Evolutionary conservation across 2,888 invertebrate genomes (phyloP).

Genomic region (Chirona hameri): DNA sequence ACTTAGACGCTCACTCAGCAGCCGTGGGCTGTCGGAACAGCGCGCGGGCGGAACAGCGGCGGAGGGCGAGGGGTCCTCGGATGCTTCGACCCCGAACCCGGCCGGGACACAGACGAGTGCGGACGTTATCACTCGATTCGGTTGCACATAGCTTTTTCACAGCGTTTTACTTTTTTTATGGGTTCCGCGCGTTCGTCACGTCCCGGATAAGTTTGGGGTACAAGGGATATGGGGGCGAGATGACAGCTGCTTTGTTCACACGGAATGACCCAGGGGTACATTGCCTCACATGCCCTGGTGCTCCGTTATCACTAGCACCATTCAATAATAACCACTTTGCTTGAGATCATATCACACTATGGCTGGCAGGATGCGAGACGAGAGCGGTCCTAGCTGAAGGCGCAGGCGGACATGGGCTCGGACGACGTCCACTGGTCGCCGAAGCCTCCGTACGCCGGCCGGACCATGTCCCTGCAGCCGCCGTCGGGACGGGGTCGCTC

Average conservation of each 20-base stretch:
- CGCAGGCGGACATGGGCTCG: not conserved
- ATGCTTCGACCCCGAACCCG: not conserved
- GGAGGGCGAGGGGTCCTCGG: constrained; percentile 5
- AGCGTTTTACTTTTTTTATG: constrained; percentile 11
- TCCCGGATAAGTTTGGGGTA: not conserved
- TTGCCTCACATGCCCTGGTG: constrained; percentile 7
- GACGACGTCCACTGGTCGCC: not conserved
- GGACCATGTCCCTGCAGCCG: constrained; percentile 3
- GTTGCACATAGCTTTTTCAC: not conserved
- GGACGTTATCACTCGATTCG: not conserved
- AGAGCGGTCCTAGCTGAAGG: not conserved
- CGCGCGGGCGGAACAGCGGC: not conserved
- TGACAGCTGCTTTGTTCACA: constrained; percentile 28
- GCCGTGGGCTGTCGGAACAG: not conserved
- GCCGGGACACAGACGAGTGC: not conserved
- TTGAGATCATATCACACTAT: constrained; percentile 29
- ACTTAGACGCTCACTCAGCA: not conserved
- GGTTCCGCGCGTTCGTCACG: not conserved
- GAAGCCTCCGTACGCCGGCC: constrained; percentile 5
- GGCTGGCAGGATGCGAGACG: constrained; percentile 28
- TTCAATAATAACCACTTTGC: constrained; percentile 26
- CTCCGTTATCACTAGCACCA: not conserved
- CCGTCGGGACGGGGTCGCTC: not conserved
- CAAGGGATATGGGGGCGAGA: constrained; percentile 4
- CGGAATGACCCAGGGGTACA: constrained; percentile 26